Base-by-base conservation (phyloP, 2,888 invertebrate genomes). In the Geotrupes spiniger region DNA sequence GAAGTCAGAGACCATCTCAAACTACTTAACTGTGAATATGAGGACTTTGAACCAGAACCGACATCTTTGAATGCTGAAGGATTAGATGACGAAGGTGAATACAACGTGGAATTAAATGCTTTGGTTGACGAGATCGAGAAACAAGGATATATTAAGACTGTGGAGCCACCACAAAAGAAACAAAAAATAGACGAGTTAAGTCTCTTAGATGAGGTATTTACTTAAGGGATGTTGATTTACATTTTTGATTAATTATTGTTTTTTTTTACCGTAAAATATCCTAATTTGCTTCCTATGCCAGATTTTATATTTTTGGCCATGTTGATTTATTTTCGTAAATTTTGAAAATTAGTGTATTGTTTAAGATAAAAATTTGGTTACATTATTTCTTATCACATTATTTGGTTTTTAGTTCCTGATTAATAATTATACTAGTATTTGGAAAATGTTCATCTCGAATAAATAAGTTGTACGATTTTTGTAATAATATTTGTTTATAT, bases 1-100 rank as follows among this genome's bases (percentile, higher is more conserved):
- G 56, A 65, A 52, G 56, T 72, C 12, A 58, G 71, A 17, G 49
- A 61, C 15, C 70, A 73, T 51, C 52, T 72, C 16, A 44, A 54
- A 25, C 40, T 48, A 26, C 49, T 68, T n/a, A 49, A 57, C 6
- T 42, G 64, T 11, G 50, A 51, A 8, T 71, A 69, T 51, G 36
- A 26, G 9, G 26, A 44, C 26, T 5, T 10, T 16, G 33, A 43
- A 1, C 10, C 2, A 8, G 12, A 11, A n/a, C 11, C 25, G 29
- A 11, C 11, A 0, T 21, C 9, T 5, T 12, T 15, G 17, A 36
- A 33, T n/a, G n/a, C 10, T 8, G 27, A 36, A 8, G 4, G 3
- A 8, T 14, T 21, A 9, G 43, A 36, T 1, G 10, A n/a, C 2
- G 17, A 28, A 5, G 14, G 2, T 14, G 33, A 16, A 14, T 26